Conservation (phyloP, 2,797 vertebrate species). For the Poliocrania exsul region DNA sequence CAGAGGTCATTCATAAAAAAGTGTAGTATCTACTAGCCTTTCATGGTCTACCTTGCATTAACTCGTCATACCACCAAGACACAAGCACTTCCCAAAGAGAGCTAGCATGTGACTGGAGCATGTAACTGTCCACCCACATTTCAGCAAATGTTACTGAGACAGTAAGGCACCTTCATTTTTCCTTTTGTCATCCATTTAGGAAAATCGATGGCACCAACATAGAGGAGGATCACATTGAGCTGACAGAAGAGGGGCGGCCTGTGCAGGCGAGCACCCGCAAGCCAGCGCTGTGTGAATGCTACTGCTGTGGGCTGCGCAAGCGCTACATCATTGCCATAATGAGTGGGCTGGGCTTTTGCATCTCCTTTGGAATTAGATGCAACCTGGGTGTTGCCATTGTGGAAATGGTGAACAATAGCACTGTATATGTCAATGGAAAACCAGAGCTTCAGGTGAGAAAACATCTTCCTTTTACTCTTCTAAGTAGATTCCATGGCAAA, state of each 20-base stretch:
- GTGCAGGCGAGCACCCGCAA: slow-evolving; percentile 63
- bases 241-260: slow-evolving; percentile 89
- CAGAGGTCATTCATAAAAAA: not conserved
- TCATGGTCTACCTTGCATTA: not conserved
- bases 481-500: not conserved
- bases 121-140: rapidly evolving
- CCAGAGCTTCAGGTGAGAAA: slow-evolving; percentile 87
- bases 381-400: slow-evolving; percentile 98
- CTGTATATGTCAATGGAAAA: slow-evolving; percentile 90
- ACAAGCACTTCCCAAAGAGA: rapidly evolving
- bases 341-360: slow-evolving; percentile 97
- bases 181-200: slow-evolving; percentile 65
- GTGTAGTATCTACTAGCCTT: not conserved
- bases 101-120: not conserved
- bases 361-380: slow-evolving; percentile 97
- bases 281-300: slow-evolving; percentile 80
- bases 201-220: slow-evolving; percentile 88
- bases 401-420: slow-evolving; percentile 99
- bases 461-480: not conserved
- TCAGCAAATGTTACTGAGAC: not conserved
- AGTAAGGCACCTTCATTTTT: not conserved
- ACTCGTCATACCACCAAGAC: not conserved
- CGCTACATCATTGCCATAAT: slow-evolving; percentile 97
- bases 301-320: slow-evolving; percentile 91
- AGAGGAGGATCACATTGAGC: slow-evolving; percentile 85